Conservation (phyloP, 1,140 invertebrate species). For the Agrilus planipennis region DNA sequence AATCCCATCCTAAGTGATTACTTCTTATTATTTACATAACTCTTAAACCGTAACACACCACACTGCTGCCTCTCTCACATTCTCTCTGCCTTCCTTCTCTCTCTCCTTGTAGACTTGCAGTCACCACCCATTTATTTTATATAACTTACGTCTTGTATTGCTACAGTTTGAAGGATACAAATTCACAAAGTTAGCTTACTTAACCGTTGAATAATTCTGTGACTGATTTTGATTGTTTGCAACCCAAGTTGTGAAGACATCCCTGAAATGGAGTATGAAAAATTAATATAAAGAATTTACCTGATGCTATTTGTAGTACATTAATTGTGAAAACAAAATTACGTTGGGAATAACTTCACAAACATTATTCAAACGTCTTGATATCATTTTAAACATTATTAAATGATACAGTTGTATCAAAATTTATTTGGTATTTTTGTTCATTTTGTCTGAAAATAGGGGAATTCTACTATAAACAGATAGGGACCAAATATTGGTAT, state of each 20-base stretch:
- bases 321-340: conserved; percentile 2
- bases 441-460: not conserved
- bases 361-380: not conserved
- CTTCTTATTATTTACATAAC: conserved; percentile 25
- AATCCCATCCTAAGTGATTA: conserved; percentile 26
- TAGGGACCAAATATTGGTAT: too few species aligned
- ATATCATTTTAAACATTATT: not conserved
- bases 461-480: too few species aligned
- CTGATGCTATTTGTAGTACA: not conserved
- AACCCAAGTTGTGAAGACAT: conserved; percentile 84
- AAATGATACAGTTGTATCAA: not conserved
- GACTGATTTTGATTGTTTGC: conserved; percentile 64
- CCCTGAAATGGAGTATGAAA: conserved; percentile 48
- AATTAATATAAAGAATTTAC: not conserved
- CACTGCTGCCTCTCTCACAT: conserved; percentile 3
- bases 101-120: conserved; percentile 4
- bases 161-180: conserved; percentile 13
- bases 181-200: conserved; percentile 32
- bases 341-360: not conserved
- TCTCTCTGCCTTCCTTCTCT: conserved; percentile 6
- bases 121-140: conserved; percentile 4
- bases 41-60: conserved; percentile 4
- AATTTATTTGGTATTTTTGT: not conserved
- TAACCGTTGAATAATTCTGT: conserved; percentile 48
- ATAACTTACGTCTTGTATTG: conserved; percentile 11